These are phyloP conservation scores for Progne subis DNA, from an alignment of 2,113 vertebrate species.

Conservation along the genomic window DNA sequence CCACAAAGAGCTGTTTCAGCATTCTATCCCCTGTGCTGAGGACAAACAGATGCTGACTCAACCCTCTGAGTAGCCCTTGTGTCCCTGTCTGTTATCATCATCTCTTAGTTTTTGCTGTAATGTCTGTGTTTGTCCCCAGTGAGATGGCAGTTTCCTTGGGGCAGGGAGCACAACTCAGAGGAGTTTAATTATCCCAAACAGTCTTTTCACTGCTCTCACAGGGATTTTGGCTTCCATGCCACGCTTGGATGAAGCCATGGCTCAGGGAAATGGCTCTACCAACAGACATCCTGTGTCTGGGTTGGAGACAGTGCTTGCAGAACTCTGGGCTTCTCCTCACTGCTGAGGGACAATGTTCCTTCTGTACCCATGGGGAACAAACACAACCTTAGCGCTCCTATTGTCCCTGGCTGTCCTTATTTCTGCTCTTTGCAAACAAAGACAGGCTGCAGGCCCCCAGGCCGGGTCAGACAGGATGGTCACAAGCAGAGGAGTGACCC, in stretches of 20 bases:
- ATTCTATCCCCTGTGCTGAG: accelerated
- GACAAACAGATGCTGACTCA: neutral
- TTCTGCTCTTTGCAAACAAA: neutral
- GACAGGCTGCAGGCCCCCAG: neutral
- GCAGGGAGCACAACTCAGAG: neutral
- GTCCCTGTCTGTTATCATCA: neutral
- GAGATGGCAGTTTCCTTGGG: neutral
- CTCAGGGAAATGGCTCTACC: neutral
- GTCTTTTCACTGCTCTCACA: neutral
- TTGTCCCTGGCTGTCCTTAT: neutral
- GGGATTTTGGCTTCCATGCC: neutral
- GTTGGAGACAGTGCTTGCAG: neutral
- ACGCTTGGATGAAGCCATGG: neutral
- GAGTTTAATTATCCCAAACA: neutral
- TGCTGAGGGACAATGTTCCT: accelerated
- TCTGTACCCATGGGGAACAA: neutral
- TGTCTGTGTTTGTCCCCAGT: neutral
- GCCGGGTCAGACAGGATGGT: neutral
- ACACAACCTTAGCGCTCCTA: neutral
- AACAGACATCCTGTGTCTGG: neutral
- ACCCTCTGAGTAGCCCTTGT: neutral
- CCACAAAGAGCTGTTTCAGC: neutral
- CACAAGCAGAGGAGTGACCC: neutral
- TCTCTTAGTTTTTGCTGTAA: neutral
- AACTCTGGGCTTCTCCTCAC: neutral